Percentiles rank a stretch among this genome's conserved stretches.
Evolutionary conservation across 2,888 invertebrate species (phyloP).

Genomic region (Eilema caniola): DNA sequence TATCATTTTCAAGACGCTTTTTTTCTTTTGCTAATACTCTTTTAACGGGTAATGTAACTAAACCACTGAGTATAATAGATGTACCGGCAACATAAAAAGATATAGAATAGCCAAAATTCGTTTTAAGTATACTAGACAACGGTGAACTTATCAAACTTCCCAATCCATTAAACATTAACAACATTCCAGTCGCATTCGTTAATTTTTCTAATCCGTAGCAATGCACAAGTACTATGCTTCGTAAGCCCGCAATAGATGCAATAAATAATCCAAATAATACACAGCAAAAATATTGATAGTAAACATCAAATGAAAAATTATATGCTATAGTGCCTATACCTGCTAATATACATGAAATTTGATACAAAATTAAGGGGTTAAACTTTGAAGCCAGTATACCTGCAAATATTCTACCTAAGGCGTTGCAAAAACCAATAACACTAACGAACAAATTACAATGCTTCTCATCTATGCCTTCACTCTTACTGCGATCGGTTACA

Average conservation of each 20-base stretch:
- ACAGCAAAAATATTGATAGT: constrained; percentile 73
- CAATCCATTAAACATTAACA: constrained; percentile 76
- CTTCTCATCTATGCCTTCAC: constrained; percentile 61
- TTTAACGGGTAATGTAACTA: constrained; percentile 49
- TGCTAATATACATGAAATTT: constrained; percentile 53
- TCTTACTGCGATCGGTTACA: constrained; percentile 67
- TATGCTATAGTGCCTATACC: constrained; percentile 69
- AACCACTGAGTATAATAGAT: constrained; percentile 66
- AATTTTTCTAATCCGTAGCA: constrained; percentile 78
- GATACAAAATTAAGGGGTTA: constrained; percentile 63
- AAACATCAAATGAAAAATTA: constrained; percentile 64
- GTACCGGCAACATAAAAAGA: constrained; percentile 72
- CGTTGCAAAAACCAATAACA: constrained; percentile 72
- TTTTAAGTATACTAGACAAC: constrained; percentile 67
- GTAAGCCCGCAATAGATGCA: constrained; percentile 65
- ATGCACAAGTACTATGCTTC: constrained; percentile 73
- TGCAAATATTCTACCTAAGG: constrained; percentile 66
- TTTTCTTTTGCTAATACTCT: constrained; percentile 1
- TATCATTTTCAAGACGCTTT: not conserved
- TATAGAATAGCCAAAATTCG: constrained; percentile 62
- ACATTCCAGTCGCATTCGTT: constrained; percentile 78
- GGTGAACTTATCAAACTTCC: constrained; percentile 77
- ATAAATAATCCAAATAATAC: constrained; percentile 70
- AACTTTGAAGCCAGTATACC: constrained; percentile 69
- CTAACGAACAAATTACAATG: constrained; percentile 74